phyloP scores from a whole-genome alignment of 2,888 invertebrate genomes.

The Camptogramma bilineatum region DNA sequence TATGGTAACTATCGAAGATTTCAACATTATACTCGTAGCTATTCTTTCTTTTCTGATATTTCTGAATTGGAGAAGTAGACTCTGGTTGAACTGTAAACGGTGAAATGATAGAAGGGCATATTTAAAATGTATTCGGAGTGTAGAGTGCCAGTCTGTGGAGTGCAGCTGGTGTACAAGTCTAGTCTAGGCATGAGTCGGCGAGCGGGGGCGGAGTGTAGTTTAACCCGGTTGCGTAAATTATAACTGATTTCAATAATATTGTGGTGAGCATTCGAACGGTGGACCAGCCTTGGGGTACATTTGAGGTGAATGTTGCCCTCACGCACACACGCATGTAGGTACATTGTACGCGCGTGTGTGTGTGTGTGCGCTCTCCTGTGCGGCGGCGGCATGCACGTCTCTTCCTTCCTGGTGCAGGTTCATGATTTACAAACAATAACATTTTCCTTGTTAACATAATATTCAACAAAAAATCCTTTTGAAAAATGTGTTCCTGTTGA shows the following conservation, averaged over 20 bases:
- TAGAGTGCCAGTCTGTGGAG: not conserved
- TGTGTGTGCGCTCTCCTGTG: constrained; percentile 11
- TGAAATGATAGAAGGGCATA: not conserved
- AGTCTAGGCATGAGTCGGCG: constrained; percentile 14
- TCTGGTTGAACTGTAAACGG: not conserved
- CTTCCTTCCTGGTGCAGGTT: constrained; percentile 1
- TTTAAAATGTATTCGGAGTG: not conserved
- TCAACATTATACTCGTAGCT: not conserved
- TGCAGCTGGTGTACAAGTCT: not conserved
- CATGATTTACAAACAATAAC: not conserved
- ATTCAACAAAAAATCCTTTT: not conserved
- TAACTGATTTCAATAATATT: constrained; percentile 16
- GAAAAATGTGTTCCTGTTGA: no score
- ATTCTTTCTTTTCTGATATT: not conserved
- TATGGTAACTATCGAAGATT: not conserved
- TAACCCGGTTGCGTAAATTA: constrained; percentile 26
- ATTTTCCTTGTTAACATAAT: not conserved
- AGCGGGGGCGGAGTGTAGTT: constrained; percentile 5
- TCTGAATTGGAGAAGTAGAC: no score
- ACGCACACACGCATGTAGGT: constrained; percentile 11
- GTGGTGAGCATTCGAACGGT: constrained; percentile 22
- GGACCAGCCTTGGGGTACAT: constrained; percentile 31
- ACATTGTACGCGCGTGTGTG: not conserved
- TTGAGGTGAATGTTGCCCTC: constrained; percentile 35
- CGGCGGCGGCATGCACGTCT: not conserved